A percentile compares a stretch with the other conserved stretches of the same genome.
phyloP scores from a whole-genome alignment of 2,888 invertebrate species.

The Anagyrus pseudococci region DNA sequence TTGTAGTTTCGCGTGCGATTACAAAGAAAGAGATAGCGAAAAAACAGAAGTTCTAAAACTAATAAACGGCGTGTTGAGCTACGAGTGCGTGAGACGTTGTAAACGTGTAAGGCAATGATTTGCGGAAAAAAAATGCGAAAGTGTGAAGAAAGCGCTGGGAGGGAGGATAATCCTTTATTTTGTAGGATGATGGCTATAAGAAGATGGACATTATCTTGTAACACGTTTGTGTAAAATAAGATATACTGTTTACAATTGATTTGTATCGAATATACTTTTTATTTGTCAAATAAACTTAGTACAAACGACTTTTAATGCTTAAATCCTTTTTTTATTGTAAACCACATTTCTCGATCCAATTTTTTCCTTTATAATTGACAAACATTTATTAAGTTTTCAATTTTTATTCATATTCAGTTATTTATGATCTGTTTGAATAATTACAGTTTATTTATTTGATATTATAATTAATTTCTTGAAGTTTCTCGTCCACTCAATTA shows the following conservation, averaged over 20 bases:
- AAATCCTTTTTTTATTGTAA: constrained; percentile 1
- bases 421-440: no score
- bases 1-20: constrained; percentile 22
- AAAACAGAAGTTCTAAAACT: no score
- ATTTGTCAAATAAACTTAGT: constrained; percentile 60
- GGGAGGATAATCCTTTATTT: constrained; percentile 28
- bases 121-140: constrained; percentile 18
- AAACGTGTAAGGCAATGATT: constrained; percentile 26
- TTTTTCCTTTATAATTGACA: no score
- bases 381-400: no score
- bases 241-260: constrained; percentile 57
- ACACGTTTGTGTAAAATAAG: constrained; percentile 51
- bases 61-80: constrained; percentile 17
- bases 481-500: no score
- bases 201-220: constrained; percentile 28
- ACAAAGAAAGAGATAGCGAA: constrained; percentile 15
- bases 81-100: constrained; percentile 26
- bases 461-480: no score
- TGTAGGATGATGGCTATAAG: constrained; percentile 30
- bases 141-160: constrained; percentile 26
- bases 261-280: constrained; percentile 57
- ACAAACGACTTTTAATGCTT: constrained; percentile 46
- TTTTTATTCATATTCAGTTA: no score
- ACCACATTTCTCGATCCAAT: no score
- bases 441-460: no score